Evolutionary conservation across 1,140 invertebrate species (phyloP).

Genomic region (Drosophila pachea): DNA sequence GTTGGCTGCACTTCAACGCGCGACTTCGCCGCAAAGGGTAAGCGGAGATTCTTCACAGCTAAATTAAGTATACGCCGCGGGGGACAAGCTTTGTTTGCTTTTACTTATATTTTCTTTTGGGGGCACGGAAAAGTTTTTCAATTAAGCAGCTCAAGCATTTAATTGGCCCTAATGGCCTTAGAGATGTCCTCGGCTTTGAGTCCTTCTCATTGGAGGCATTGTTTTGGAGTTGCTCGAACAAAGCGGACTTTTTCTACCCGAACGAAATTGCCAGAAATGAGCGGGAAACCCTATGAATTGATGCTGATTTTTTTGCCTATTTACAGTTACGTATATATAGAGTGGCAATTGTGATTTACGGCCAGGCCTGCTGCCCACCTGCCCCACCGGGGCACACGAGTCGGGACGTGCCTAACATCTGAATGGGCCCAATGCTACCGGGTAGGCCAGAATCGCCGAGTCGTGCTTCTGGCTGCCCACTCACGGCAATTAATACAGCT

Average conservation of each 20-base stretch:
- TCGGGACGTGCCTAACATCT: conserved; percentile 7
- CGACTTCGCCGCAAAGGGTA: conserved; percentile 53
- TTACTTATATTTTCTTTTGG: neutral
- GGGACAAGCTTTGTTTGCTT: neutral
- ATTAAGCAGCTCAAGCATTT: conserved; percentile 34
- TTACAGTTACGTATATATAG: neutral
- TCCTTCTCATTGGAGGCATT: conserved; percentile 25
- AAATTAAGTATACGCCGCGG: conserved; percentile 45
- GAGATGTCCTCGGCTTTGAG: conserved; percentile 14
- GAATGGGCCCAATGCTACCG: no score
- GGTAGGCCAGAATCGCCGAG: neutral
- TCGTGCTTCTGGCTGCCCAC: neutral
- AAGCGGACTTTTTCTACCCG: neutral
- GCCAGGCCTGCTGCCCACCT: no score
- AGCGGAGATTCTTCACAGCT: neutral
- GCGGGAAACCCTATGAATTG: neutral
- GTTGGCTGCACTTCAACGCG: conserved; percentile 61
- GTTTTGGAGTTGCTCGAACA: neutral
- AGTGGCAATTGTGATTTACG: neutral
- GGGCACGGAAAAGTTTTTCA: conserved; percentile 24
- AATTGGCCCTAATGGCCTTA: conserved; percentile 18
- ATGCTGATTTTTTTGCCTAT: neutral
- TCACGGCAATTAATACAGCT: conserved; percentile 43
- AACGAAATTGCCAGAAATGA: neutral
- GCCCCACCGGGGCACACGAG: no score